phyloP scores from a whole-genome alignment of 2,797 vertebrate species.

The Sphaeramia orbicularis region DNA sequence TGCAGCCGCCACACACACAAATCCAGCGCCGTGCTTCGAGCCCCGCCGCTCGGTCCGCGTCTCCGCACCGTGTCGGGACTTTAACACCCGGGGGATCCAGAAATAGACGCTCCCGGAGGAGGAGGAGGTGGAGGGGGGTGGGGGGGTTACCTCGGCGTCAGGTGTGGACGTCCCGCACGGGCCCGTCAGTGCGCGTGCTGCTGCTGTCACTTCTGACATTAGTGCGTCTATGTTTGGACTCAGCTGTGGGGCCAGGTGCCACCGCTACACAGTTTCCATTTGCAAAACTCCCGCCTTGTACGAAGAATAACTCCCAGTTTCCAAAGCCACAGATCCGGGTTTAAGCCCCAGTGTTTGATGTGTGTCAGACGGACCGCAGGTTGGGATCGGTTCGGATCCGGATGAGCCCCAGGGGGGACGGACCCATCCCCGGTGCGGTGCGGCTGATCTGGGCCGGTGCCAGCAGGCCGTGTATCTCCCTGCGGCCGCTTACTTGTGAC shows the following conservation, averaged over 20 bases:
- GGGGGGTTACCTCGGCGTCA: conserved; percentile 30
- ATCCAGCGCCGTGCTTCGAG: conserved; percentile 56
- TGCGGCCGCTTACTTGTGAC: conserved; percentile 50
- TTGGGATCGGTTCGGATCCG: too few species aligned
- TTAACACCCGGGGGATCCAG: accelerated
- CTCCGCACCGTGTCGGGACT: background rate
- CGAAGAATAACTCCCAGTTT: background rate
- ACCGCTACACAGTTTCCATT: background rate
- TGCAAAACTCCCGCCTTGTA: background rate
- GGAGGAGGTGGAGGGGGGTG: too few species aligned
- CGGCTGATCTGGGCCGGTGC: conserved; percentile 7
- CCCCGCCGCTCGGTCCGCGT: background rate
- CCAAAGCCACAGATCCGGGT: conserved; percentile 6
- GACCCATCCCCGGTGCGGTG: background rate
- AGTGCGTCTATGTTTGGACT: conserved; percentile 61
- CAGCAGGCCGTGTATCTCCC: conserved; percentile 33
- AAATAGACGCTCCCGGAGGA: accelerated
- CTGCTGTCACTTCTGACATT: conserved; percentile 58
- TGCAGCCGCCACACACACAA: conserved; percentile 50
- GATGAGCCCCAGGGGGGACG: too few species aligned
- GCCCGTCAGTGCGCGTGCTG: conserved; percentile 9
- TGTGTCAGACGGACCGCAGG: background rate
- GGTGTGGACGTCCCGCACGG: conserved; percentile 53
- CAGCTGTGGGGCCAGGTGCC: conserved; percentile 55
- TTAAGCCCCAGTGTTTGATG: background rate